Evolutionary conservation across 2,797 vertebrate genomes (phyloP).

Genomic region (Phrynocephalus vlangalii): DNA sequence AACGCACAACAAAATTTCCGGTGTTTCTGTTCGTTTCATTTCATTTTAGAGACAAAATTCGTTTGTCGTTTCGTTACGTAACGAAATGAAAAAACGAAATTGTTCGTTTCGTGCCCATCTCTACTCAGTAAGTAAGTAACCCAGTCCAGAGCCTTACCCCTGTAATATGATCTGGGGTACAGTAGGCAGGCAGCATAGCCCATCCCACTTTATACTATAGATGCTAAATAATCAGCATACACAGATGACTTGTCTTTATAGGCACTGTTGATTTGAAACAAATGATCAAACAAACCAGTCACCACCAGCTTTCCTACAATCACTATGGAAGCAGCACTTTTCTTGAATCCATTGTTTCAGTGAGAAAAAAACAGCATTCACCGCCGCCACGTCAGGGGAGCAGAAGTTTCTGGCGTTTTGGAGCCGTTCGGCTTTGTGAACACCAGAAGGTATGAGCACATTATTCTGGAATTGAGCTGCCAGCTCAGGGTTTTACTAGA

Average conservation of each 20-base stretch:
- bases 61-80: too few relatives aligned
- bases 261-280: too few relatives aligned
- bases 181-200: background rate
- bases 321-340: background rate
- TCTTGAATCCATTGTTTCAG: background rate
- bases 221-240: background rate
- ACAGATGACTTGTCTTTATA: too few relatives aligned
- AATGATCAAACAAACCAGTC: background rate
- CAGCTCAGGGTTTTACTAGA: slow-evolving; percentile 19
- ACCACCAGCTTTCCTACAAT: background rate
- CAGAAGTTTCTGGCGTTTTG: background rate
- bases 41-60: too few relatives aligned
- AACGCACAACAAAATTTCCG: too few relatives aligned
- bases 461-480: background rate
- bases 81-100: too few relatives aligned
- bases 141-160: background rate
- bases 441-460: slow-evolving; percentile 18
- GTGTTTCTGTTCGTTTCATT: too few relatives aligned
- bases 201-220: background rate
- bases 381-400: background rate
- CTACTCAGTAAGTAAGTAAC: background rate
- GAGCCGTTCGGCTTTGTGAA: slow-evolving; percentile 14
- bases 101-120: too few relatives aligned
- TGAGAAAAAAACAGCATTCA: background rate
- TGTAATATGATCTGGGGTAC: background rate